Conservation (phyloP, 2,888 invertebrate genomes). For the Leucania comma region DNA sequence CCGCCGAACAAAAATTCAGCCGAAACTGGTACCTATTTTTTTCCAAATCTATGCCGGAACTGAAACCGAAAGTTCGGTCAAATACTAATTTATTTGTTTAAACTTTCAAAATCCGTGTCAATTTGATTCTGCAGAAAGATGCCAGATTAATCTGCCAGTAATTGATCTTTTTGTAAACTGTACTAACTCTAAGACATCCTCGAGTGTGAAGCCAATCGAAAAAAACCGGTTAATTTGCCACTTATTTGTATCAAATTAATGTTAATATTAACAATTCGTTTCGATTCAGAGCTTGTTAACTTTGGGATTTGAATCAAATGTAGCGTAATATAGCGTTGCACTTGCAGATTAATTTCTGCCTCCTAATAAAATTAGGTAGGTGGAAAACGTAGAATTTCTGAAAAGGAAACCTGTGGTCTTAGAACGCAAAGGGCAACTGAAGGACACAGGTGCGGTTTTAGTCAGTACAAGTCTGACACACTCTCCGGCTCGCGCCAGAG, state of each 20-base stretch:
- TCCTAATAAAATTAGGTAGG: neutral
- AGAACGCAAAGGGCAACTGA: too few relatives aligned
- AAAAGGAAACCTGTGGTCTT: too few relatives aligned
- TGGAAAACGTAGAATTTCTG: too few relatives aligned
- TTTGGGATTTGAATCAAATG: slow-evolving; percentile 6
- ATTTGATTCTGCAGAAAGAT: neutral
- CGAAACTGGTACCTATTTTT: too few relatives aligned
- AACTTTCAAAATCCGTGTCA: neutral
- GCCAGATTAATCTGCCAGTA: too few relatives aligned
- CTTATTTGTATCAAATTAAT: neutral
- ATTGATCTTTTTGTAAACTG: neutral
- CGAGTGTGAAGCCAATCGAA: neutral
- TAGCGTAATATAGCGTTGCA: neutral
- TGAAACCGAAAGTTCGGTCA: too few relatives aligned
- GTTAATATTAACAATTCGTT: slow-evolving; percentile 15
- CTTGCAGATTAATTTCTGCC: slow-evolving; percentile 6
- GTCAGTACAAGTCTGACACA: too few relatives aligned
- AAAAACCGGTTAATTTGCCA: neutral
- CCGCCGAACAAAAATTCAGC: too few relatives aligned
- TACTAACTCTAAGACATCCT: neutral
- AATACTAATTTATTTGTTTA: neutral
- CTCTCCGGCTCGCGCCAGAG: too few relatives aligned
- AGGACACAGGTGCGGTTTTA: too few relatives aligned
- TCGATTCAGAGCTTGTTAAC: neutral
- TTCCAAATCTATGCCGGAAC: too few relatives aligned